phyloP scores from a whole-genome alignment of 2,888 invertebrate genomes.

The Andrena minutula region DNA sequence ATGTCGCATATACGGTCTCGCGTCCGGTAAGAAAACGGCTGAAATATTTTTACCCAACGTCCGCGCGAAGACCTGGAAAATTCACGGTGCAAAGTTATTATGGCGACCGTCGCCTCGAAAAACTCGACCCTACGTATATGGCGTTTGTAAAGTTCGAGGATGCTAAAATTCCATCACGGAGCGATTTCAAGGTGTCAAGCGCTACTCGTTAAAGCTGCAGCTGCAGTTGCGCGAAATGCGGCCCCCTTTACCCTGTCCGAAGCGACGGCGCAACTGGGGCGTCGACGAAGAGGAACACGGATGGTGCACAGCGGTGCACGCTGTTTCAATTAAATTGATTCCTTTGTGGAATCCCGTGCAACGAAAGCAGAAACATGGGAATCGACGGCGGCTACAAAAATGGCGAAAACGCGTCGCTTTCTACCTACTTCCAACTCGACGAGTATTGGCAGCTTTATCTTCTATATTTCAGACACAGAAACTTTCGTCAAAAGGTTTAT shows the following conservation, averaged over 20 bases:
- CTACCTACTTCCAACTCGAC: too few species aligned
- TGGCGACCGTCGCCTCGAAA: conserved; percentile 40
- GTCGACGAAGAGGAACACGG: conserved; percentile 3
- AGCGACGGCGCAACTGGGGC: conserved; percentile 7
- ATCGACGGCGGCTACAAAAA: neutral
- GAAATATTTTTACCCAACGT: conserved; percentile 26
- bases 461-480: too few species aligned
- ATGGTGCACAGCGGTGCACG: neutral
- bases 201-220: conserved; percentile 53
- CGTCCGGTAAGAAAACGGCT: conserved; percentile 38
- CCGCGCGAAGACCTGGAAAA: conserved; percentile 54
- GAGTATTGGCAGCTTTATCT: too few species aligned
- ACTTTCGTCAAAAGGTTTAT: too few species aligned
- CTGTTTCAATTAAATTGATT: conserved; percentile 29
- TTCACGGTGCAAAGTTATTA: conserved; percentile 59
- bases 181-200: conserved; percentile 69
- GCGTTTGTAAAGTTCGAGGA: conserved; percentile 59
- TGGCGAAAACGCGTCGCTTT: too few species aligned
- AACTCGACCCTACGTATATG: conserved; percentile 61
- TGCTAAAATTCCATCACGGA: conserved; percentile 64
- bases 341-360: neutral
- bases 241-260: conserved; percentile 21
- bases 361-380: neutral
- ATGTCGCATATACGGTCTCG: conserved; percentile 29
- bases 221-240: conserved; percentile 35